Percentiles rank a stretch among this genome's conserved stretches.
Evolutionary conservation across 2,888 invertebrate genomes (phyloP).

Genomic region (Molanna angustata): DNA sequence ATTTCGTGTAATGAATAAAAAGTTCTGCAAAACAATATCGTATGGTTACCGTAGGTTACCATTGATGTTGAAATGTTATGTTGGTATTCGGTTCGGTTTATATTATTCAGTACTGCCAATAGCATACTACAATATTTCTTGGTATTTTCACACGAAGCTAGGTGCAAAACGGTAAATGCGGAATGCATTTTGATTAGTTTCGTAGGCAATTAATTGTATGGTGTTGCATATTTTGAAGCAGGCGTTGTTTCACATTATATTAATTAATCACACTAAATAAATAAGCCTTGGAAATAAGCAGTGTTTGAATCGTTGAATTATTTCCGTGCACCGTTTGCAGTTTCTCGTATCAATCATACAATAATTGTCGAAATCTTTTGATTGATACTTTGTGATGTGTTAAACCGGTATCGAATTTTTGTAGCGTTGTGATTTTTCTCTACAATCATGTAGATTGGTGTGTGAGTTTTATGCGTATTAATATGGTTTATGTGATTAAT

Average conservation of each 20-base stretch:
- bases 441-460: slow-evolving; percentile 1
- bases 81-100: too few species aligned
- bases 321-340: neutral
- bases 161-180: slow-evolving; percentile 26
- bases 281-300: neutral
- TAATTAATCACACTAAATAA: too few species aligned
- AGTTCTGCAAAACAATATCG: too few species aligned
- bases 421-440: neutral
- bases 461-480: slow-evolving; percentile 1
- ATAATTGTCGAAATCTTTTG: neutral
- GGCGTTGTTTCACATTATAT: too few species aligned
- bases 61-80: too few species aligned
- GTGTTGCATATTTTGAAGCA: neutral
- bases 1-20: too few species aligned
- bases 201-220: slow-evolving; percentile 15
- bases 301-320: neutral
- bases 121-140: neutral
- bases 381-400: slow-evolving; percentile 5
- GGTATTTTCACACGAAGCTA: slow-evolving; percentile 26
- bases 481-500: slow-evolving; percentile 6
- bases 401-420: slow-evolving; percentile 23
- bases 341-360: neutral
- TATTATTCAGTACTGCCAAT: slow-evolving; percentile 11
- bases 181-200: slow-evolving; percentile 13
- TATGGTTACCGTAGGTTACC: too few species aligned